Base-by-base conservation (phyloP, 2,797 vertebrate genomes). In the Anas bahamensis region DNA sequence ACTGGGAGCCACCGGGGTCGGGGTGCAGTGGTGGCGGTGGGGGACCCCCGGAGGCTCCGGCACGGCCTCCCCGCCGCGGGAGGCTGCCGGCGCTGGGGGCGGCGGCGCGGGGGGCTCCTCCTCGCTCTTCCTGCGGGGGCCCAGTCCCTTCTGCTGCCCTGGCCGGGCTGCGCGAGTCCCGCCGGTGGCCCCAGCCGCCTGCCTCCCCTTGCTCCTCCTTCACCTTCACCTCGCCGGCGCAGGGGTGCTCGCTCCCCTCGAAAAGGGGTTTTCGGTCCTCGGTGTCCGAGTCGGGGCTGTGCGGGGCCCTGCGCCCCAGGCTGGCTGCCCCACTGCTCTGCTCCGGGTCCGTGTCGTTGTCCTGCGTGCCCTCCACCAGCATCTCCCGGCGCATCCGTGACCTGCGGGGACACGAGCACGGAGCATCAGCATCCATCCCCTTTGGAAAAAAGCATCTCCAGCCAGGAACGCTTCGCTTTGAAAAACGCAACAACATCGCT, bases 341-440 rank as follows among this genome's bases (percentile, higher is more conserved):
- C 95, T 99, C 99, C 0, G 97, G 97, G 39, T 99, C 99, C 0
- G 98, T 98, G 97, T 99, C 99, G 0, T 99, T 99, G 94, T 99
- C 99, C 83, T 98, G 99, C 1, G 98, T 86, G 17, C 99, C 99
- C 72, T 98, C 98, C 98, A 99, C 98, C 91, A 99, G 98, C 94
- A 99, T 99, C 97, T 99, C 99, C 52, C 99, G 98, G 68, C 99
- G 98, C 99, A 99, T 99, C 89, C 99, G 98, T 53, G 99, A 99
- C 98, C 99, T 99, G 98, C n/a, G 70, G 0, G 84, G 89, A 86
- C 66, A 94, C 84, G 93, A 88, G 80, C 4, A 1, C 1, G 0
- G 53, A 72, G 31, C 2, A 33, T 52, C 5, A 2, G 74, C 2
- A 17, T 24, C 5, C 24, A 3, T 2, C 24, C 24, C 9, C 1